Percentiles rank a stretch among this genome's conserved stretches.
These are phyloP conservation scores for Campylomormyrus tamandua DNA, from an alignment of 2,113 vertebrate genomes.

Conservation along the genomic window DNA sequence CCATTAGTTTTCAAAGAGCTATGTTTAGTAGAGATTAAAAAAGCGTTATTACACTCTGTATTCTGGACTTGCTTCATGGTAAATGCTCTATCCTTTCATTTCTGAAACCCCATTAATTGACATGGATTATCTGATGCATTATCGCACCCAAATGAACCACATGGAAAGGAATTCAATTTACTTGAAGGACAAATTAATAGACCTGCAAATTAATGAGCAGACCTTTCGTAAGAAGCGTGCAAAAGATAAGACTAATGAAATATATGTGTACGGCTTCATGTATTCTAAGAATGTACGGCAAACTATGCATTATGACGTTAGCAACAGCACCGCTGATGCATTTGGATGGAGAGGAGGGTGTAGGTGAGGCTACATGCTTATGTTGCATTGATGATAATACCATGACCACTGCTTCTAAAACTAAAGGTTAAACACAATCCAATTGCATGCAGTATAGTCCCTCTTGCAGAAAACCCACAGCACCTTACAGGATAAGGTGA, in stretches of 20 bases:
- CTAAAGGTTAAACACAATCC: neutral
- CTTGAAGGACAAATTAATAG: constrained; percentile 14
- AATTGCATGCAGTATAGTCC: neutral
- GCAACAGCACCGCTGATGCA: neutral
- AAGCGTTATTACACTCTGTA: neutral
- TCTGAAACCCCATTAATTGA: constrained; percentile 16
- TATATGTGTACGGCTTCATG: neutral
- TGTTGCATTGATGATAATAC: neutral
- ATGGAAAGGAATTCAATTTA: constrained; percentile 17
- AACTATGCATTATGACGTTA: neutral
- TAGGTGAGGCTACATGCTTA: neutral
- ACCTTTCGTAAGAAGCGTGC: neutral
- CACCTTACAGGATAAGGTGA: neutral
- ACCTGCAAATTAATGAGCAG: constrained; percentile 11
- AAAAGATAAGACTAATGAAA: constrained; percentile 1
- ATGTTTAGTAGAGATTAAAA: neutral
- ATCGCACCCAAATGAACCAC: constrained; percentile 1
- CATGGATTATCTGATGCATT: constrained; percentile 16
- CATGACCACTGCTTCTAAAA: neutral
- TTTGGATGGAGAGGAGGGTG: neutral
- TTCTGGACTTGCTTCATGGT: constrained; percentile 1
- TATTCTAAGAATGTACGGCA: neutral
- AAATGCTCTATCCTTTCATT: constrained; percentile 17
- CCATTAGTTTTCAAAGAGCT: neutral
- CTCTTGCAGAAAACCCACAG: neutral